These are phyloP conservation scores for Oreochromis tanganicae DNA, from an alignment of 2,113 vertebrate species.

Conservation along the genomic window DNA sequence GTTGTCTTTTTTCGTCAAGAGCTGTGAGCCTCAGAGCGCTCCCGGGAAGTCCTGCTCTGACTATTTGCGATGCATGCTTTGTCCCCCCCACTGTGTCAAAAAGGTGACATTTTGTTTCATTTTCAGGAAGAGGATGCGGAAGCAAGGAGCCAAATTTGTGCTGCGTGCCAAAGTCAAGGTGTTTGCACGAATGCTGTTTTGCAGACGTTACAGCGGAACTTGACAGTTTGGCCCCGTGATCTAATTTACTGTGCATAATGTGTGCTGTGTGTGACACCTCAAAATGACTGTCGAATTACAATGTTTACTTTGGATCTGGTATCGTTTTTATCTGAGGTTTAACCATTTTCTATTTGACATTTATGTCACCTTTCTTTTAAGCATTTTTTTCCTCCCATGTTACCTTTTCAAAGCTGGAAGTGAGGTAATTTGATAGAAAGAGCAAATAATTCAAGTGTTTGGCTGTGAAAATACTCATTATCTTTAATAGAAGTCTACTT, in stretches of 20 bases:
- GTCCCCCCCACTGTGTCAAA: neutral
- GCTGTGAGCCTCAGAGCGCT: neutral
- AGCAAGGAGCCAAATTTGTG: neutral
- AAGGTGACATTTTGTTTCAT: neutral
- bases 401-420: neutral
- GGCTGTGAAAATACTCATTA: neutral
- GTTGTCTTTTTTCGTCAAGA: neutral
- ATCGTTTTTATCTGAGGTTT: neutral
- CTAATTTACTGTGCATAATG: neutral
- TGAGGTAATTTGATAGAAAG: neutral
- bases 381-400: neutral
- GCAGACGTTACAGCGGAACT: neutral
- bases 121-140: neutral
- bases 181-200: neutral
- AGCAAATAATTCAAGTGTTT: neutral
- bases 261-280: neutral
- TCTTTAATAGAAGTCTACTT: neutral
- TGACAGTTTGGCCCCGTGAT: neutral
- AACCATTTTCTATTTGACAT: neutral
- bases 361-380: neutral
- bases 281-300: neutral
- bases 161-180: neutral
- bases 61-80: neutral
- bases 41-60: neutral
- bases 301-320: neutral